phyloP scores from a whole-genome alignment of 2,797 vertebrate species.

The Chromobotia macracanthus region DNA sequence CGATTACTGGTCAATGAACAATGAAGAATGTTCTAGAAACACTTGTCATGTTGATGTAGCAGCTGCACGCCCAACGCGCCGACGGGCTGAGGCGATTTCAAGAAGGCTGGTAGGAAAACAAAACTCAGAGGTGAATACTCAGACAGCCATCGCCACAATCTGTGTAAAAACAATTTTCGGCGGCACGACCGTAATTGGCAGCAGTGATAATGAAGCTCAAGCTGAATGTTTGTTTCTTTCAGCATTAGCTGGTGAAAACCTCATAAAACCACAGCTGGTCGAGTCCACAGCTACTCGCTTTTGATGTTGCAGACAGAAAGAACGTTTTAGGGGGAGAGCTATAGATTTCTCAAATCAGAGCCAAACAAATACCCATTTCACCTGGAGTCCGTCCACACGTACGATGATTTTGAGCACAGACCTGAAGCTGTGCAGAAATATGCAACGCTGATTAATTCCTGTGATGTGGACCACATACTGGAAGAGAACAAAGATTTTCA shows the following conservation, averaged over 20 bases:
- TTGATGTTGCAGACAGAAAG: not conserved
- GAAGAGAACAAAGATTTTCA: not conserved
- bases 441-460: not conserved
- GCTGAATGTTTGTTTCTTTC: slow-evolving; percentile 27
- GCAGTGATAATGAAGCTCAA: slow-evolving; percentile 25
- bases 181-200: slow-evolving; percentile 18
- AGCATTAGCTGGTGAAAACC: slow-evolving; percentile 23
- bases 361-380: not conserved
- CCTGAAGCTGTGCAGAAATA: slow-evolving; percentile 1
- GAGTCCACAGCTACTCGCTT: not conserved
- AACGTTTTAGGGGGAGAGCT: not conserved
- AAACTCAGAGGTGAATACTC: slow-evolving; percentile 34
- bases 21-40: slow-evolving; percentile 74
- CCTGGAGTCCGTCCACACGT: too few relatives aligned
- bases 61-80: slow-evolving; percentile 65
- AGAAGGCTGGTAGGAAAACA: slow-evolving; percentile 26
- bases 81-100: slow-evolving; percentile 25
- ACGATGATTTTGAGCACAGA: not conserved
- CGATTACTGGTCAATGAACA: slow-evolving; percentile 77
- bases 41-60: slow-evolving; percentile 76
- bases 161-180: slow-evolving; percentile 31
- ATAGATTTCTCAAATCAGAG: not conserved
- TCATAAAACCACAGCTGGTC: slow-evolving; percentile 12
- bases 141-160: slow-evolving; percentile 25
- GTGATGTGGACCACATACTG: not conserved